Conservation (phyloP, 2,113 vertebrate genomes). For the Heterocephalus glaber region DNA sequence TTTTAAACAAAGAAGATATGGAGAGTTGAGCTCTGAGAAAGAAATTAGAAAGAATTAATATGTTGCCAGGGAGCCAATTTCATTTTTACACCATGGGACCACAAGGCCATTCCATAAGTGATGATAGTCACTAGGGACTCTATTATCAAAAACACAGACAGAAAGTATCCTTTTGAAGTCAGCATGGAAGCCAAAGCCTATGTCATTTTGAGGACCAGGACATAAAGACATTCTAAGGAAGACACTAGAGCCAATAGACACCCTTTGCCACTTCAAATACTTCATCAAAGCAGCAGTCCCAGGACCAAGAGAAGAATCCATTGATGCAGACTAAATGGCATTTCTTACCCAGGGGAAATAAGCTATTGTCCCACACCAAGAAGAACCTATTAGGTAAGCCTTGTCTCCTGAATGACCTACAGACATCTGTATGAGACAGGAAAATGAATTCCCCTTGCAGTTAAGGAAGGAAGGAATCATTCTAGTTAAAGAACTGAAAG, state of each 20-base stretch:
- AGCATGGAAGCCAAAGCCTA: background rate
- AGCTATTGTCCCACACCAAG: slow-evolving; percentile 20
- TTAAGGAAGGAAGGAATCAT: background rate
- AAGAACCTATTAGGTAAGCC: background rate
- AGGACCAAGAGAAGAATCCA: slow-evolving; percentile 45
- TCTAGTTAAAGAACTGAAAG: background rate
- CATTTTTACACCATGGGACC: slow-evolving; percentile 55
- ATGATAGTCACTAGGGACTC: background rate
- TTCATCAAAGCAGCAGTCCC: slow-evolving; percentile 59
- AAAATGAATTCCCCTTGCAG: background rate
- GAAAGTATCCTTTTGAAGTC: background rate
- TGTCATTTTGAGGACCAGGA: background rate
- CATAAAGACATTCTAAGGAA: slow-evolving; percentile 58
- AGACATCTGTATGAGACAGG: background rate
- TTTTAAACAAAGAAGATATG: background rate
- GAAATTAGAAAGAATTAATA: slow-evolving; percentile 53
- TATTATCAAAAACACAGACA: slow-evolving; percentile 16
- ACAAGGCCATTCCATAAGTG: background rate
- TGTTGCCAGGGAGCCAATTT: background rate
- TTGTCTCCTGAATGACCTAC: background rate
- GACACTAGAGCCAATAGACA: slow-evolving; percentile 5
- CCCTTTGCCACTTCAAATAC: slow-evolving; percentile 65
- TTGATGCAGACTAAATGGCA: background rate
- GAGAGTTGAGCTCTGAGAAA: slow-evolving; percentile 12
- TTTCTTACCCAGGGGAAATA: background rate